A percentile compares a stretch with the other conserved stretches of the same genome.
phyloP scores from a whole-genome alignment of 1,140 invertebrate genomes.

The Melanaphis sacchari region DNA sequence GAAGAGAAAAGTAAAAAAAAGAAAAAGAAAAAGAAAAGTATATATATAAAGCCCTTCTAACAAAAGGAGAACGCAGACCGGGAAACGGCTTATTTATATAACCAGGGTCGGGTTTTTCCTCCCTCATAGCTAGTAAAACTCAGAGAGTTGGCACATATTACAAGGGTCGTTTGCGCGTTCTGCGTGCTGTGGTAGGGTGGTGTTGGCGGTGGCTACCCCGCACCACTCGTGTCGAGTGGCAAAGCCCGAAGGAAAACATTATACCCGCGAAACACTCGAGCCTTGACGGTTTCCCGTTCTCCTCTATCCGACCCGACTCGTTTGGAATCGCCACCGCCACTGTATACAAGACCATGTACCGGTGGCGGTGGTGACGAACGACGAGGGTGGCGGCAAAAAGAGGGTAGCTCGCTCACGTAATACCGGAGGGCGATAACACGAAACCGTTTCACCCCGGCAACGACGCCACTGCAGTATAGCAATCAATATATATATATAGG shows the following conservation, averaged over 20 bases:
- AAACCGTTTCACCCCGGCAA: conserved; percentile 29
- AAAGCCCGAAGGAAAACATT: conserved; percentile 58
- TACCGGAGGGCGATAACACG: conserved; percentile 45
- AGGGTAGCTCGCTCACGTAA: conserved; percentile 5
- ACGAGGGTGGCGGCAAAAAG: conserved; percentile 26
- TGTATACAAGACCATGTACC: background rate
- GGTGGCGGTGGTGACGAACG: background rate
- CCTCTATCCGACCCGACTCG: background rate
- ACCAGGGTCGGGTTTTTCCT: background rate
- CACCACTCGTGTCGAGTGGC: conserved; percentile 56
- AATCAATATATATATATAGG: background rate
- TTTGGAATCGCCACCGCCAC: background rate
- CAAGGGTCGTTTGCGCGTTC: conserved; percentile 54
- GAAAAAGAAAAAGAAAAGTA: background rate
- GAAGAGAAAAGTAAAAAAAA: background rate
- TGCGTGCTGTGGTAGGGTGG: background rate
- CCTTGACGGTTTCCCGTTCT: conserved; percentile 35
- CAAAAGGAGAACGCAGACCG: conserved; percentile 21
- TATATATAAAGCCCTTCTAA: conserved; percentile 1
- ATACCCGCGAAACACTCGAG: conserved; percentile 55
- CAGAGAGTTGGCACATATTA: conserved; percentile 57
- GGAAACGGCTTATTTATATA: conserved; percentile 54
- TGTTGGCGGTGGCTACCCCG: background rate
- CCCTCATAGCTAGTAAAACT: conserved; percentile 48
- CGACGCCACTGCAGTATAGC: background rate